phyloP scores from a whole-genome alignment of 2,888 invertebrate species.

The Volucella inflata region DNA sequence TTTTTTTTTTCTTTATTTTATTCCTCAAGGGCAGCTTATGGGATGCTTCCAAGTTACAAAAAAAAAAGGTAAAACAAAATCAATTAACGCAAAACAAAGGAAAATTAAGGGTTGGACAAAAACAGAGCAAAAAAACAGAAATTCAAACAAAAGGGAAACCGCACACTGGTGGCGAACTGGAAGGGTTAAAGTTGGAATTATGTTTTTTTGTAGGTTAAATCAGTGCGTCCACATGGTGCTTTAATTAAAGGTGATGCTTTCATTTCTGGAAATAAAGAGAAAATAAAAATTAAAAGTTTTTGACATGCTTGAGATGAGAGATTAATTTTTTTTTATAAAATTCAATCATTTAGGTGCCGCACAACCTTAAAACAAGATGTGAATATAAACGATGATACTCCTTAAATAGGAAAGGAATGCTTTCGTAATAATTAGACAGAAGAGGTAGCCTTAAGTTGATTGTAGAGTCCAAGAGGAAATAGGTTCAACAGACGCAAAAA shows the following conservation, averaged over 20 bases:
- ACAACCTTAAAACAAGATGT: no score
- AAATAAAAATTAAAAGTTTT: not conserved
- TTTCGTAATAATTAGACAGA: no score
- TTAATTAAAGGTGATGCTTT: slow-evolving; percentile 14
- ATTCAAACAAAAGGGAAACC: slow-evolving; percentile 23
- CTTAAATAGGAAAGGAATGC: no score
- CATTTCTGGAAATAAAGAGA: slow-evolving; percentile 36
- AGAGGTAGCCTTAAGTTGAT: no score
- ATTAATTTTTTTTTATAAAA: not conserved
- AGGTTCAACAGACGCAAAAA: no score
- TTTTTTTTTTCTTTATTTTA: not conserved
- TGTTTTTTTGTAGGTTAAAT: slow-evolving; percentile 19
- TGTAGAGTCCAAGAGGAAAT: no score
- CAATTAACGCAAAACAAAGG: not conserved
- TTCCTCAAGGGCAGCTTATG: slow-evolving; percentile 11
- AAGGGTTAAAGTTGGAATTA: slow-evolving; percentile 51
- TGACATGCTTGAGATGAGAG: not conserved
- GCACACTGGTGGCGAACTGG: slow-evolving; percentile 35
- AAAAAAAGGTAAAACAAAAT: not conserved
- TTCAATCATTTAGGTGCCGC: not conserved
- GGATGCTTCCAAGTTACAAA: slow-evolving; percentile 8
- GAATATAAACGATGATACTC: no score
- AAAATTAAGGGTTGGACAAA: not conserved
- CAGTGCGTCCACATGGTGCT: slow-evolving; percentile 54
- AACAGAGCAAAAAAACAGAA: slow-evolving; percentile 15